phyloP scores from a whole-genome alignment of 2,113 vertebrate genomes.

The Larimichthys polyactis region DNA sequence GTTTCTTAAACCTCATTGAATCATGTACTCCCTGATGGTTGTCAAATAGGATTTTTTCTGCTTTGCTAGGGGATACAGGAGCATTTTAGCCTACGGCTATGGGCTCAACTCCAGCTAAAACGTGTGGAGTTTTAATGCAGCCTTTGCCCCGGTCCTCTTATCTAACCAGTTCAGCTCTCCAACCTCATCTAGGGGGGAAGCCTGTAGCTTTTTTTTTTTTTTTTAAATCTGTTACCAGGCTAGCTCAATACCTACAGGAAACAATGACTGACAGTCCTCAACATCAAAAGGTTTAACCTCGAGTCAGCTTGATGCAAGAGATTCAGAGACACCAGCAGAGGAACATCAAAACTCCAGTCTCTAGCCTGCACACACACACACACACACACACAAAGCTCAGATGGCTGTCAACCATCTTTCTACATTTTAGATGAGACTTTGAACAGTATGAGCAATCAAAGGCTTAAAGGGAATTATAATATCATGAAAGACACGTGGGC shows the following conservation, averaged over 20 bases:
- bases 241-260: constrained; percentile 38
- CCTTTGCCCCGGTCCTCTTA: constrained; percentile 20
- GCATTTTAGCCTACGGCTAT: constrained; percentile 31
- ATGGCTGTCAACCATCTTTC: constrained; percentile 46
- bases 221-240: constrained; percentile 8
- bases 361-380: constrained; percentile 7
- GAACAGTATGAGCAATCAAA: constrained; percentile 49
- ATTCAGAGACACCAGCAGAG: constrained; percentile 39
- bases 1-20: constrained; percentile 28
- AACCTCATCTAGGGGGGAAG: constrained; percentile 37
- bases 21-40: constrained; percentile 8
- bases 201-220: background rate
- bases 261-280: constrained; percentile 65
- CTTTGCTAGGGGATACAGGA: constrained; percentile 18
- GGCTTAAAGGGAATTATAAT: constrained; percentile 63
- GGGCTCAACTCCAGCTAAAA: constrained; percentile 20
- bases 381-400: constrained; percentile 19
- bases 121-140: constrained; percentile 30
- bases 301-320: constrained; percentile 13
- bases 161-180: constrained; percentile 41
- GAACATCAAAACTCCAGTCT: constrained; percentile 47
- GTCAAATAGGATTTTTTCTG: constrained; percentile 29
- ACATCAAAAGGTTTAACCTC: constrained; percentile 54
- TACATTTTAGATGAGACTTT: constrained; percentile 69
- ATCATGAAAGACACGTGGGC: constrained; percentile 22